Base-by-base conservation (phyloP, 2,888 invertebrate genomes). In the Germaria angustata region DNA sequence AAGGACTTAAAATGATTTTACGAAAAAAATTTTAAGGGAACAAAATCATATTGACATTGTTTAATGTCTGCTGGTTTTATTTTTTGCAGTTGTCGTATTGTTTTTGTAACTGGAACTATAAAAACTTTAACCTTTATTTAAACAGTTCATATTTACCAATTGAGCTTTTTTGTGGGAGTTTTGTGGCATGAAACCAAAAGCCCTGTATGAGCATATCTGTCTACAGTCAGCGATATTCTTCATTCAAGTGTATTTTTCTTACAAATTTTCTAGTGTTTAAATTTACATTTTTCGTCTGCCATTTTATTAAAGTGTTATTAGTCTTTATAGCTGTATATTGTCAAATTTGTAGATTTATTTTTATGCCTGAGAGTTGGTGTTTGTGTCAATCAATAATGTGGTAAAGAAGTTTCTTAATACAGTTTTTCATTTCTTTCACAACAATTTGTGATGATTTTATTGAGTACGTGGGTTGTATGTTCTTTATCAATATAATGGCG, bases 141-240 rank as follows among this genome's bases (percentile, higher is more conserved):
- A 53, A 41, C 51, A 57, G 61, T 53, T 71, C 61, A 63, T 59
- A 32, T 57, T 34, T 53, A 61, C 7, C 57, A 57, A 51, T 17
- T 17, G 15, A 36, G 1, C 5, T 17, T n/a, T 59, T 36, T 81
- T 66, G 82, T 72, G 75, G 71, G 79, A 82, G 82, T 82, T 51
- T 68, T 73, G 39, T 77, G 44, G 15, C 22, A 66, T 22, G 6
- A 22, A 51, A 15, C 5, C 15, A 9, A 68, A 69, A 71, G 20
- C 28, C 63, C 71, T 78, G 32, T 32, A 15, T 15, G 24, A 20
- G 55, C 9, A 13, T 69, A 53, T 13, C 15, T 34, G 17, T n/a
- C 24, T 51, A 11, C n/a, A n/a, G n/a, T n/a, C 15, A 69, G n/a
- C n/a, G n/a, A 63, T 69, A 63, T 69, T 78, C 63, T 78, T 55